phyloP scores from a whole-genome alignment of 2,888 invertebrate species.

The Marronus borbonicus region DNA sequence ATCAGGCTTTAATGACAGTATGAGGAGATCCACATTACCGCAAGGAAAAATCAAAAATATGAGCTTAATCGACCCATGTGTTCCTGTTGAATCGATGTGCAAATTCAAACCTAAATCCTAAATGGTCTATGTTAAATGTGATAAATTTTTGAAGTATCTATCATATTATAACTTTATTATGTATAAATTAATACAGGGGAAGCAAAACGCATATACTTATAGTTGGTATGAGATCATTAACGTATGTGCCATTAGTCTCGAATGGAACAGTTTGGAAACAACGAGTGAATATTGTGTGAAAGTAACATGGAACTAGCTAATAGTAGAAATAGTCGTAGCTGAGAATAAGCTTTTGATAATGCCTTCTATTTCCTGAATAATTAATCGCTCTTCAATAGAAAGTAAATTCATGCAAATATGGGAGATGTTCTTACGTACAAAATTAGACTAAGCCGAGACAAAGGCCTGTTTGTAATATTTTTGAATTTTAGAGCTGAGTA shows the following conservation, averaged over 20 bases:
- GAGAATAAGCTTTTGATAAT: too few species aligned
- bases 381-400: too few species aligned
- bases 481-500: too few species aligned
- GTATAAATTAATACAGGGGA: slow-evolving; percentile 39
- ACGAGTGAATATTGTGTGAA: too few species aligned
- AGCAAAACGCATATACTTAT: slow-evolving; percentile 45
- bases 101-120: slow-evolving; percentile 23
- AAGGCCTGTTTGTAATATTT: too few species aligned
- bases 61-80: slow-evolving; percentile 39
- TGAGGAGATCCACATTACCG: not conserved
- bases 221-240: slow-evolving; percentile 26
- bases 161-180: slow-evolving; percentile 4
- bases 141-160: slow-evolving; percentile 32
- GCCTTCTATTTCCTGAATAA: too few species aligned
- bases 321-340: too few species aligned
- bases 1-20: slow-evolving; percentile 45
- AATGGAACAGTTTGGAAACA: too few species aligned
- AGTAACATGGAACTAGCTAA: too few species aligned
- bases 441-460: too few species aligned
- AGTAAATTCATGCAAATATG: too few species aligned
- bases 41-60: slow-evolving; percentile 23
- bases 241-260: not conserved
- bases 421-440: too few species aligned
- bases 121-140: slow-evolving; percentile 40
- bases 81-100: slow-evolving; percentile 37